Conservation (phyloP, 2,797 vertebrate species). For the Podarcis lilfordi region DNA sequence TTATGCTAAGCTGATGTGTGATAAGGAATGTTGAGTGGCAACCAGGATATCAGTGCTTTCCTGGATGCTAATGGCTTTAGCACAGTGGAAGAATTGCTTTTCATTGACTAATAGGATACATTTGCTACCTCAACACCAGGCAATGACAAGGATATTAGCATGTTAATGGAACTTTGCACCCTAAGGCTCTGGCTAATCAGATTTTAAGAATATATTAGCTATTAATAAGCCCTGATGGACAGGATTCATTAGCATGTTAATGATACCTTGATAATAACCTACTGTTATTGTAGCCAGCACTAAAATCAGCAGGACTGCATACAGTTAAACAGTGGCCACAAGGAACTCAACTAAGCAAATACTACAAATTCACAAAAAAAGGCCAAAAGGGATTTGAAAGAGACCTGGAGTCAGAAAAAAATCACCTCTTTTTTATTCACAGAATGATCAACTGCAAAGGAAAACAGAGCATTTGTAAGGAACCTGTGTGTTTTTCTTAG, state of each 20-base stretch:
- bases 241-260: slow-evolving; percentile 68
- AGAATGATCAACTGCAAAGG: neutral
- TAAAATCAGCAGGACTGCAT: neutral
- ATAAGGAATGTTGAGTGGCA: slow-evolving; percentile 63
- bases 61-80: slow-evolving; percentile 63
- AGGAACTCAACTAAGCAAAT: slow-evolving; percentile 27
- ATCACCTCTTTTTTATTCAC: neutral
- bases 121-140: slow-evolving; percentile 59
- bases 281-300: slow-evolving; percentile 21
- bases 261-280: slow-evolving; percentile 58
- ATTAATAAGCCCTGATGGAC: slow-evolving; percentile 64
- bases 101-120: slow-evolving; percentile 56
- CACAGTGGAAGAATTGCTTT: slow-evolving; percentile 49
- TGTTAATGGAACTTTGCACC: slow-evolving; percentile 61
- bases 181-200: slow-evolving; percentile 71
- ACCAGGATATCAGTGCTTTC: slow-evolving; percentile 53
- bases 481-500: neutral
- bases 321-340: slow-evolving; percentile 38
- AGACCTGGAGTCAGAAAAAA: neutral
- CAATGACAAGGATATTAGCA: slow-evolving; percentile 65
- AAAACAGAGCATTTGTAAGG: neutral
- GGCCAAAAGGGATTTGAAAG: neutral
- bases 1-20: slow-evolving; percentile 37
- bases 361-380: neutral
- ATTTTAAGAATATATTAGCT: slow-evolving; percentile 68